phyloP scores from a whole-genome alignment of 2,888 invertebrate species.

The Lamellibrachia columna region DNA sequence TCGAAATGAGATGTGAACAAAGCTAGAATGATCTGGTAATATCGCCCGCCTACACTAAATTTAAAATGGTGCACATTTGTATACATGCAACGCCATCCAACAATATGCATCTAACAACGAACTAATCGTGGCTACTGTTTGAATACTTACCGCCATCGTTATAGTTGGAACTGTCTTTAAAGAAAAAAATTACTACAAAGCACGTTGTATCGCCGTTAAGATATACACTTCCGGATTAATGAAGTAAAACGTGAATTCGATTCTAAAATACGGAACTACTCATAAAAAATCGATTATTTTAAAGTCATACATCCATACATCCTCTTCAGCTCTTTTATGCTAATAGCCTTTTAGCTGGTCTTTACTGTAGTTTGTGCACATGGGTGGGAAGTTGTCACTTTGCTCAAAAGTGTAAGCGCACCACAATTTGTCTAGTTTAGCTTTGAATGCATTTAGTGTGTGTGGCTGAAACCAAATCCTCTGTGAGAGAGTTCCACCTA shows the following conservation, averaged over 20 bases:
- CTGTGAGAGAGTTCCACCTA: no score
- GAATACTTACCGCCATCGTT: slow-evolving; percentile 8
- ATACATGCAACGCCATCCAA: neutral
- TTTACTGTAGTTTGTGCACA: no score
- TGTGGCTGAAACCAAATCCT: no score
- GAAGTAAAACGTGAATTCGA: neutral
- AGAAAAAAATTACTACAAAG: neutral
- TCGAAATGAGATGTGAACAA: neutral
- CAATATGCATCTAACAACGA: neutral
- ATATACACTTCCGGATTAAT: neutral
- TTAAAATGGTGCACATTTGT: neutral
- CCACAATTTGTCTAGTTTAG: no score
- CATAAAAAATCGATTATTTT: neutral
- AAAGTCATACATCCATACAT: no score
- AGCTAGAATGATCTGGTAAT: neutral
- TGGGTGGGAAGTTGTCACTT: no score
- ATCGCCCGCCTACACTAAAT: neutral
- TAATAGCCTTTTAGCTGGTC: no score
- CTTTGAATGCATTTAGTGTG: no score
- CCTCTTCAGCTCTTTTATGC: no score
- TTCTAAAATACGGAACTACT: neutral
- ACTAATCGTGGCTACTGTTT: neutral
- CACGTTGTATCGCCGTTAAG: slow-evolving; percentile 8
- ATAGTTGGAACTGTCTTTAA: neutral
- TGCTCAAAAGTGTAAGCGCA: no score